Conservation (phyloP, 2,797 vertebrate species). For the Cercopithecus mitis region DNA sequence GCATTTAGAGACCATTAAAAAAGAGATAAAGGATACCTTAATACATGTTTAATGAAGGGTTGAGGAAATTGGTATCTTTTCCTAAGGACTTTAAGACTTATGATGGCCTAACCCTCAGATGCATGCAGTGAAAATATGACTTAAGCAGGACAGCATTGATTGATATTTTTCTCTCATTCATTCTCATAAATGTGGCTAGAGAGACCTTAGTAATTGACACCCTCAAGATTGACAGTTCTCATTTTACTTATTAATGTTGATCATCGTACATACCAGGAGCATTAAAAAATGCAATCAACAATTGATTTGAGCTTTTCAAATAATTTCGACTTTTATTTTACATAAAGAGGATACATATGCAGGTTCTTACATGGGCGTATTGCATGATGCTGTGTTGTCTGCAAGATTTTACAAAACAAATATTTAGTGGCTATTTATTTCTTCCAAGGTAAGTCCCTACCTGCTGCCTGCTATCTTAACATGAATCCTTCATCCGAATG, state of each 20-base stretch:
- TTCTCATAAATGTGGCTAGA: not conserved
- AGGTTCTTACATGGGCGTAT: not conserved
- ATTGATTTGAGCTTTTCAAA: not conserved
- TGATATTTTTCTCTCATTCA: constrained; percentile 15
- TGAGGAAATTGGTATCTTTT: not conserved
- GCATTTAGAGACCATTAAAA: not conserved
- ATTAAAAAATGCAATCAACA: not conserved
- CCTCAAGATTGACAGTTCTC: not conserved
- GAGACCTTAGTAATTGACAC: constrained; percentile 4
- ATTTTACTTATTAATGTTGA: constrained; percentile 25
- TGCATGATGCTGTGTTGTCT: not conserved
- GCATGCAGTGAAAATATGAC: not conserved
- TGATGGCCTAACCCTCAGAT: not conserved
- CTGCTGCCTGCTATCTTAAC: not conserved
- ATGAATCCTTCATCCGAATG: constrained; percentile 19
- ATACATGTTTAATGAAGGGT: not conserved
- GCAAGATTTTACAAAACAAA: not conserved
- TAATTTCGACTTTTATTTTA: not conserved
- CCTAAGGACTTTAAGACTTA: not conserved
- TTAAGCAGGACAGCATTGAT: not conserved
- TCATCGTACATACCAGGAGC: not conserved
- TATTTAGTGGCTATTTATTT: not conserved
- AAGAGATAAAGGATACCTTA: not conserved
- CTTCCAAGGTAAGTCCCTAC: not conserved
- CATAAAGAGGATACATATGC: not conserved